Evolutionary conservation across 2,888 invertebrate species (phyloP), one percentile per base, ranked within the genome.

Genomic region (Caenorhabditis wallacei): DNA sequence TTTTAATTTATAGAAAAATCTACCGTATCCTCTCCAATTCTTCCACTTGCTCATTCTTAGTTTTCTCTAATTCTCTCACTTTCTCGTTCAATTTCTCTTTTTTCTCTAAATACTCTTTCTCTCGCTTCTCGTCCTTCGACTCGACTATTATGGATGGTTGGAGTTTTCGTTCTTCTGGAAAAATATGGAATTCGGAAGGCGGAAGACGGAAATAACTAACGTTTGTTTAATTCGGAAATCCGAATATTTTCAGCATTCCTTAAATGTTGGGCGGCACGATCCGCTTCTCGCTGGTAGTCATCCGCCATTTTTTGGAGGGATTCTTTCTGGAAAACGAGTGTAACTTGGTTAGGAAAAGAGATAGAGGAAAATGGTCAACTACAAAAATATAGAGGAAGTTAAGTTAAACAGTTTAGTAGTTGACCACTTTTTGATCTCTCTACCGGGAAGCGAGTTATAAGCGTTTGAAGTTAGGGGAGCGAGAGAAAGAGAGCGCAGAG

Each of bases 21-120:
- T 63, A 76, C 81, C 53, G 70, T 54, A 76, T 59, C 43, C 57
- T 76, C 8, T 82, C 66, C 57, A 76, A 16, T n/a, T 82, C 71
- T 18, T 70, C 70, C 35, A 46, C 76, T 35, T 76, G 56, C 7
- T 75, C 71, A 10, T 43, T 43, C 13, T 13, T 82, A 4, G 57
- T 30, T 48, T 71, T 76, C 18, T 76, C 66, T 13, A 82, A 13
- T 16, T 57, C n/a, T 2, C 56, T 22, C 4, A 71, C 51, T 53
- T 71, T 82, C 18, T 76, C 76, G 1, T 3, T 35, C 48, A 82
- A 20, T 18, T 71, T 70, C 7, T 66, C 57, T 20, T 46, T 40
- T 18, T 54, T 70, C 22, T 70, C 64, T 7, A 48, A 8, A 22
- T 76, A 61, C n/a, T 68, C 59, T 40, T 78, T 82, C 22, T 59